Percentiles rank a stretch among this genome's conserved stretches.
Evolutionary conservation across 2,113 vertebrate species (phyloP).

Genomic region (Mobula birostris): DNA sequence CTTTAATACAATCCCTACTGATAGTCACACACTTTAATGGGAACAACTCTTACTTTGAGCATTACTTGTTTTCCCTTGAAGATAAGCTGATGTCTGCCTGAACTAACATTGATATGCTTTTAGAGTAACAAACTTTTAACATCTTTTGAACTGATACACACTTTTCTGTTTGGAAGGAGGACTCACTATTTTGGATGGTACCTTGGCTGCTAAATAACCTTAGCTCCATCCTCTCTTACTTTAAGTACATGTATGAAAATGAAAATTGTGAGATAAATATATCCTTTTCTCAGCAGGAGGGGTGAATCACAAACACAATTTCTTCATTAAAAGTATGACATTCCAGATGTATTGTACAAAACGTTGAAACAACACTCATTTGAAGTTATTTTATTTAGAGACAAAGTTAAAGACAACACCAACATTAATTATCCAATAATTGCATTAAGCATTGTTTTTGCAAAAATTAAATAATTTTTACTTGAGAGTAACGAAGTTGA

Average conservation of each 20-base stretch:
- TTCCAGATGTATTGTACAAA: background rate
- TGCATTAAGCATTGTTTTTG: background rate
- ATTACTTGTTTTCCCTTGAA: background rate
- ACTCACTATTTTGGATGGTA: background rate
- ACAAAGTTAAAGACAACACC: background rate
- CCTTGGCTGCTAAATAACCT: background rate
- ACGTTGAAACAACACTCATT: background rate
- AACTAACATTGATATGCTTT: background rate
- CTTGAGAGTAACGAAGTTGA: background rate
- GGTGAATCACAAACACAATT: background rate
- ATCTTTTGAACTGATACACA: too few species aligned
- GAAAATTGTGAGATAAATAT: background rate
- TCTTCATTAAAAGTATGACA: background rate
- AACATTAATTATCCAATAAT: background rate
- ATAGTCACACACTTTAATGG: background rate
- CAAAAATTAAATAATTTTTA: background rate
- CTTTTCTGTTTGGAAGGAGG: background rate
- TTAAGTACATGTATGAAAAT: background rate
- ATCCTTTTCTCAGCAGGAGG: background rate
- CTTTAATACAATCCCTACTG: background rate
- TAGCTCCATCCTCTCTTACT: conserved; percentile 12
- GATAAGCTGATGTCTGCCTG: background rate
- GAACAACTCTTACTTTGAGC: too few species aligned
- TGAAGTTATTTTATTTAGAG: background rate
- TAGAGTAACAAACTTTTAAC: too few species aligned